These are phyloP conservation scores for Euplagia quadripunctaria DNA, from an alignment of 2,888 invertebrate species.

Conservation along the genomic window DNA sequence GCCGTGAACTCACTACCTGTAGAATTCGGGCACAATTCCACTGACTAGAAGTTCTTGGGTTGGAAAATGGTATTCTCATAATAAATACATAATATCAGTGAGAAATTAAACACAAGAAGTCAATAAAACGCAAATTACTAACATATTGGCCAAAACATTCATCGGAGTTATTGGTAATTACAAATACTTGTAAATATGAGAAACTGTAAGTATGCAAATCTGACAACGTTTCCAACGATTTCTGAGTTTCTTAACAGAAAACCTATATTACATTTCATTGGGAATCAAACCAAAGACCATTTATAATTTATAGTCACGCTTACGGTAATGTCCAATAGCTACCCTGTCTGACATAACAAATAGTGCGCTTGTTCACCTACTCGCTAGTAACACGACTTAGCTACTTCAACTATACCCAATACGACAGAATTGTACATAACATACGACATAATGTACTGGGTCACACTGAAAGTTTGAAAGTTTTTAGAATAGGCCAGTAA, in stretches of 20 bases:
- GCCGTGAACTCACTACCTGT: conserved; percentile 83
- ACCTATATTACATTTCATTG: neutral
- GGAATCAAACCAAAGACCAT: neutral
- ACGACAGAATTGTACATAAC: too few species aligned
- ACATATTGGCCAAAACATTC: too few species aligned
- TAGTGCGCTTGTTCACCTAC: neutral
- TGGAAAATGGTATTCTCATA: neutral
- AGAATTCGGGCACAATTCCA: conserved; percentile 66
- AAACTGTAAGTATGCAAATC: too few species aligned
- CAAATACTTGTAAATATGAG: too few species aligned
- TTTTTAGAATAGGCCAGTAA: too few species aligned
- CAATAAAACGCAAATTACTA: too few species aligned
- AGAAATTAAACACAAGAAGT: neutral
- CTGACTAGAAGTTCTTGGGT: conserved; percentile 51
- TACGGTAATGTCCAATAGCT: neutral
- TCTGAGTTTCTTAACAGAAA: neutral
- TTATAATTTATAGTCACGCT: neutral
- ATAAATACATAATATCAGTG: neutral
- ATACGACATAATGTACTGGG: too few species aligned
- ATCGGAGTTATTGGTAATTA: too few species aligned
- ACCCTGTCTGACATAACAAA: neutral
- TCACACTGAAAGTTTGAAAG: too few species aligned
- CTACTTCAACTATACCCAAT: too few species aligned
- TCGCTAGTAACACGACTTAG: neutral
- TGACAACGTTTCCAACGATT: neutral